Evolutionary conservation across 2,113 vertebrate species (phyloP), one percentile per base, ranked within the genome.

Genomic region (Oreotrochilus melanogaster): DNA sequence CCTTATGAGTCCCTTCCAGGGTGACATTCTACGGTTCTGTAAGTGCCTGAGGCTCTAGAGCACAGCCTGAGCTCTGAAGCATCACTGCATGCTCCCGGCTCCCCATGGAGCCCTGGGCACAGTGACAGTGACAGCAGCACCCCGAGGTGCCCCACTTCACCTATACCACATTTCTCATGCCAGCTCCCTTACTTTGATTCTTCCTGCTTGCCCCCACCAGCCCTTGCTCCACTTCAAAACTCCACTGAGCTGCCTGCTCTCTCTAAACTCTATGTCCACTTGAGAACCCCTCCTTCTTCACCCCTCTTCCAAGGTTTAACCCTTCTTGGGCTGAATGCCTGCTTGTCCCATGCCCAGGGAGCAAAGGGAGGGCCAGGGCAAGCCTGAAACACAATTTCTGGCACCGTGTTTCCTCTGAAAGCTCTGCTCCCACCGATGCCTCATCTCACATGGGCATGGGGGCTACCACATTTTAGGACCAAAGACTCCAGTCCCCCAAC

Each of bases 131-230:
- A 31, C 7, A 76, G 35, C 13, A 57, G 45, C 58, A 72, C 16
- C 28, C 9, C 1, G 0, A 61, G 22, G 54, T 28, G 15, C 16
- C 15, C 23, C 0, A 5, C 31, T 87, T 23, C 37, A n/a, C 28
- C 19, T 24, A 7, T 4, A 50, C 10, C 48, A 37, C 14, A 50
- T 61, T 47, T 28, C 45, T 24, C 23, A 25, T 1, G 3, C 14
- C 54, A 67, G 28, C 27, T 78, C n/a, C 16, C n/a, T 30, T 17
- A 28, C 11, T 21, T 30, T 30, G 11, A 58, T 37, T 13, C 48
- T 50, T 73, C n/a, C 50, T 1, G 1, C 25, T 1, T 1, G 2
- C 17, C 48, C 28, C 57, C 35, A 58, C 16, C 45, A 53, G 47
- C 14, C 28, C 53, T 27, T 48, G 53, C 47, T 74, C 47, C 25